These are phyloP conservation scores for Pogonocichla stellata DNA, from an alignment of 2,113 vertebrate species.

Conservation along the genomic window DNA sequence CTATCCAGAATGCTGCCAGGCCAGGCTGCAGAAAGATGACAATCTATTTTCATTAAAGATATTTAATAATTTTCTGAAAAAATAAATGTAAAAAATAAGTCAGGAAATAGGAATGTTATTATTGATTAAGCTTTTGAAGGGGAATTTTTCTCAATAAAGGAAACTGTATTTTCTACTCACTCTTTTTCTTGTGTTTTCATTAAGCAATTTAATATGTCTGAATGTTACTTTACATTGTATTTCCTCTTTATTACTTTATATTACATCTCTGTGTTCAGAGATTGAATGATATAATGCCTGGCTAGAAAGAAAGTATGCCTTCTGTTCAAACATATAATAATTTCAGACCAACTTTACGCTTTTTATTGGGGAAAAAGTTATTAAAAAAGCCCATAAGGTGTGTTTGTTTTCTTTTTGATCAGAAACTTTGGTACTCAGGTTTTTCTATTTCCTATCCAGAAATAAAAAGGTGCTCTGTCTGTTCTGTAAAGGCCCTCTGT, in stretches of 20 bases:
- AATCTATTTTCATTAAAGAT: slow-evolving; percentile 19
- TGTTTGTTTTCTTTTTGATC: slow-evolving; percentile 38
- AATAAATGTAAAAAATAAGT: neutral
- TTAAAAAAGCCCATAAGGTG: neutral
- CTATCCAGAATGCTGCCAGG: neutral
- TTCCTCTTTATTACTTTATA: slow-evolving; percentile 73
- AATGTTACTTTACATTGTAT: slow-evolving; percentile 57
- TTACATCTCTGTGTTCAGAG: slow-evolving; percentile 55
- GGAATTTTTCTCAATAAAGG: slow-evolving; percentile 63
- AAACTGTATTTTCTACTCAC: slow-evolving; percentile 19
- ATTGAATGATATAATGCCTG: slow-evolving; percentile 61
- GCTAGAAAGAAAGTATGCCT: slow-evolving; percentile 52
- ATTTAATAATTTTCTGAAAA: slow-evolving; percentile 33
- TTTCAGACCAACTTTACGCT: slow-evolving; percentile 41
- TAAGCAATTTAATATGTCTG: slow-evolving; percentile 68
- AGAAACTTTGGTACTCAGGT: neutral
- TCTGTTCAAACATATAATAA: slow-evolving; percentile 60
- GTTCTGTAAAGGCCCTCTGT: neutral
- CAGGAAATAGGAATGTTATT: slow-evolving; percentile 49
- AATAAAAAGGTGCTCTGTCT: slow-evolving; percentile 21
- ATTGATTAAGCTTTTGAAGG: slow-evolving; percentile 64
- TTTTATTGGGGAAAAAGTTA: slow-evolving; percentile 54
- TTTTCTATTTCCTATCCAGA: slow-evolving; percentile 32
- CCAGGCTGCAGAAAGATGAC: neutral
- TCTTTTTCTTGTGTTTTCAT: slow-evolving; percentile 63